Evolutionary conservation across 2,797 vertebrate species (phyloP), one percentile per base, ranked within the genome.

Genomic region (Sitta carolinensis): DNA sequence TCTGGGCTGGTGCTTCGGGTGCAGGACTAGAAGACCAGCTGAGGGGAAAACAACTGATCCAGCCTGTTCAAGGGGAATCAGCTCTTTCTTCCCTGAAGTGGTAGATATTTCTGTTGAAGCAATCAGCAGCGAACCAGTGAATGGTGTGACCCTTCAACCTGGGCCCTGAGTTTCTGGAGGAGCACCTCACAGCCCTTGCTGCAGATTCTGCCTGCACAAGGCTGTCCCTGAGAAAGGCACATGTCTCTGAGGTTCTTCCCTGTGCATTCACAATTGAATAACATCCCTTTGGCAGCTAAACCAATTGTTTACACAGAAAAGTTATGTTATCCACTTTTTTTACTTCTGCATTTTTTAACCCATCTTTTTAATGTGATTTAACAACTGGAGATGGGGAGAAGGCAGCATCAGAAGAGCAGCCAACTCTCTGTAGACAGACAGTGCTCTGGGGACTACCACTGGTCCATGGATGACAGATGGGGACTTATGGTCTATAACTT

Each of bases 401-500:
- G 67, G 69, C 82, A 81, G 92, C 55, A 63, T 38, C 66, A 92
- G 61, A 95, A 93, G 89, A 92, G 85, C 79, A 92, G 87, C 59
- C 59, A 91, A 45, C 36, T 95, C 95, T 94, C 93, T 86, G 66
- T 67, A 94, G 94, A 96, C 20, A 3, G 59, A 57, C 92, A 90
- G 82, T 79, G 87, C 96, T 95, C 89, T 0, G 0, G 94, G 92
- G 94, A 89, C 82, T 80, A 29, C 87, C 66, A 18, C 73, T 95
- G 92, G 94, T 38, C 89, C 66, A 21, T 43, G 82, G 59, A 91
- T 92, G 92, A 92, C 96, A 97, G 95, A 97, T 96, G 94, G 94
- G 79, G 89, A 55, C 87, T 96, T 95, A 94, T 43, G 82, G 91
- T 91, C 89, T 94, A 89, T 94, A 95, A 94, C 93, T 95, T 95